phyloP scores from a whole-genome alignment of 2,797 vertebrate genomes.

The Staurois parvus region DNA sequence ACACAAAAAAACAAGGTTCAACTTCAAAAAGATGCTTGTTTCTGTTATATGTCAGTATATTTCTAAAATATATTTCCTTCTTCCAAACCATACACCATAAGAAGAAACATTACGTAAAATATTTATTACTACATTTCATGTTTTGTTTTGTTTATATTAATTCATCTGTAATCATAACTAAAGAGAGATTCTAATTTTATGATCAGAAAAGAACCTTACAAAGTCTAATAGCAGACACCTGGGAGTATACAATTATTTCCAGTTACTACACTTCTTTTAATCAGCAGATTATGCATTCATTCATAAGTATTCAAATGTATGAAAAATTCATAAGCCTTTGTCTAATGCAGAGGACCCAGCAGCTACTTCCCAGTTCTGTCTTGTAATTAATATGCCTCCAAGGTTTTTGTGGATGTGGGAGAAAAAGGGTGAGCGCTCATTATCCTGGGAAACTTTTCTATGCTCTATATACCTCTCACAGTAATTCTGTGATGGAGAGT shows the following conservation, averaged over 20 bases:
- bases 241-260: constrained; percentile 54
- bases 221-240: constrained; percentile 17
- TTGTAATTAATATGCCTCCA: constrained; percentile 95
- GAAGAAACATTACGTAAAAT: too few species aligned
- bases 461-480: constrained; percentile 94
- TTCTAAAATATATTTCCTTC: too few species aligned
- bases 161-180: too few species aligned
- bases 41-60: too few species aligned
- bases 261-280: constrained; percentile 64
- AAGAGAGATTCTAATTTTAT: too few species aligned
- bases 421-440: constrained; percentile 83
- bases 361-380: constrained; percentile 85
- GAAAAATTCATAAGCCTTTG: constrained; percentile 95
- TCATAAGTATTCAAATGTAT: constrained; percentile 92
- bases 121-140: too few species aligned
- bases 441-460: constrained; percentile 96
- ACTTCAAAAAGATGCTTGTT: too few species aligned
- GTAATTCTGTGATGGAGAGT: constrained; percentile 87
- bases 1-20: too few species aligned
- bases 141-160: too few species aligned
- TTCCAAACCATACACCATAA: too few species aligned
- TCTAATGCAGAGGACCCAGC: constrained; percentile 86
- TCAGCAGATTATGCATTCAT: constrained; percentile 92
- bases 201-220: constrained; percentile 4
- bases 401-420: constrained; percentile 80